phyloP scores from a whole-genome alignment of 1,140 invertebrate species.

The Solen grandis region DNA sequence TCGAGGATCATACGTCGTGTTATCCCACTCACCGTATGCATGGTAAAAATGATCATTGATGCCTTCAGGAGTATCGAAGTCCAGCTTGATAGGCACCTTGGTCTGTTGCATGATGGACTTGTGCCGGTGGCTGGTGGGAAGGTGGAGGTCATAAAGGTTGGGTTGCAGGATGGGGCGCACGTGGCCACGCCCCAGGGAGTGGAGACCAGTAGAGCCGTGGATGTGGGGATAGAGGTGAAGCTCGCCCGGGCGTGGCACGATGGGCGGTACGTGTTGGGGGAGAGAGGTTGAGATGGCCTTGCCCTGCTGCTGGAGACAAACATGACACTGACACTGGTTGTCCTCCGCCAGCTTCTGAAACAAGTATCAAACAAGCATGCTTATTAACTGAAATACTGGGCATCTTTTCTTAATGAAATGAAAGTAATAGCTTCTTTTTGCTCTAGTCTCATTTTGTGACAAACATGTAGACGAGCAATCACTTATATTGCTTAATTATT shows the following conservation, averaged over 20 bases:
- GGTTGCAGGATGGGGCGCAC: slow-evolving; percentile 72
- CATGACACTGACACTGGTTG: slow-evolving; percentile 79
- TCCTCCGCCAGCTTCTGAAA: slow-evolving; percentile 68
- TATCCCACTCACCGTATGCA: slow-evolving; percentile 79
- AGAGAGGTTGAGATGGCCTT: slow-evolving; percentile 74
- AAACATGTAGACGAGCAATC: too few species aligned
- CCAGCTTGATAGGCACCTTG: slow-evolving; percentile 72
- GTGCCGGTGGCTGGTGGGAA: slow-evolving; percentile 62
- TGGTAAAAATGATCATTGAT: slow-evolving; percentile 78
- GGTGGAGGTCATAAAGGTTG: slow-evolving; percentile 77
- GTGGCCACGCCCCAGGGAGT: slow-evolving; percentile 60
- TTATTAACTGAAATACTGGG: too few species aligned
- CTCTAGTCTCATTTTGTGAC: too few species aligned
- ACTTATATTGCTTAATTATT: too few species aligned
- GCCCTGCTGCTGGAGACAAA: slow-evolving; percentile 77
- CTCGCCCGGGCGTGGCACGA: slow-evolving; percentile 71
- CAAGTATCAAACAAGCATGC: too few species aligned
- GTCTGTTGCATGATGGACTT: slow-evolving; percentile 65
- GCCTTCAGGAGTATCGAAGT: slow-evolving; percentile 72
- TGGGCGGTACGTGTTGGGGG: slow-evolving; percentile 71
- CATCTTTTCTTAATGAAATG: too few species aligned
- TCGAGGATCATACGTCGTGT: slow-evolving; percentile 64
- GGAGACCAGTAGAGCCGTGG: slow-evolving; percentile 76
- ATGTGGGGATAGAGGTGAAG: slow-evolving; percentile 81
- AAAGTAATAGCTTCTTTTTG: too few species aligned